Evolutionary conservation across 2,113 vertebrate genomes (phyloP).

Genomic region (Colius striatus): DNA sequence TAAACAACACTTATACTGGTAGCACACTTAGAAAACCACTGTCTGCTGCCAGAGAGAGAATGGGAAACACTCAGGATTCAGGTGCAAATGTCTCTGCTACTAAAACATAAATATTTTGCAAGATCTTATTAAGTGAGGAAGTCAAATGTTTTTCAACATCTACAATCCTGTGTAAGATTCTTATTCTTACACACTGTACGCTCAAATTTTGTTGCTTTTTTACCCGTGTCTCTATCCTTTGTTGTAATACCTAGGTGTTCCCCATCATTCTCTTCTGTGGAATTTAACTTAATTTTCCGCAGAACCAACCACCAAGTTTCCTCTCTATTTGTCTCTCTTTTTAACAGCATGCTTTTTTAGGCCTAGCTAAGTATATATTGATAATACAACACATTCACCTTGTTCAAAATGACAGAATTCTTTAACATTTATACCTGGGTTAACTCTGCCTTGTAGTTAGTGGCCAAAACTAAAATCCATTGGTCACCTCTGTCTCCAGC

Average conservation of each 20-base stretch:
- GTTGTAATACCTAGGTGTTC: neutral
- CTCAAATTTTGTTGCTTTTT: neutral
- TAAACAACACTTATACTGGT: neutral
- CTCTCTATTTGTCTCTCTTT: neutral
- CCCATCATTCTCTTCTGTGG: neutral
- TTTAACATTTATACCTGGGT: neutral
- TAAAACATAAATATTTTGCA: neutral
- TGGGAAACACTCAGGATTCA: neutral
- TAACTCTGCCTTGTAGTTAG: neutral
- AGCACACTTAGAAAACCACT: neutral
- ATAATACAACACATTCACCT: neutral
- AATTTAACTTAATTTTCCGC: neutral
- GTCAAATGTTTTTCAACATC: neutral
- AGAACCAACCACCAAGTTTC: neutral
- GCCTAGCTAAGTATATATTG: neutral
- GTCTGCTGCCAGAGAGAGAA: neutral
- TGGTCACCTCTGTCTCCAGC: rapidly evolving
- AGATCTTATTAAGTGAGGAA: neutral
- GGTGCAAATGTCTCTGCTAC: neutral
- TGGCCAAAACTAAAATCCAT: neutral
- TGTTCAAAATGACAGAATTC: neutral
- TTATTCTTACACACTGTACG: neutral
- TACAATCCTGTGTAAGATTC: neutral
- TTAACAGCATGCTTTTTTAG: neutral
- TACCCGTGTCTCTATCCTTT: neutral